A percentile compares a stretch with the other conserved stretches of the same genome.
phyloP scores from a whole-genome alignment of 2,113 vertebrate species.

The Notarius lentiginosus region DNA sequence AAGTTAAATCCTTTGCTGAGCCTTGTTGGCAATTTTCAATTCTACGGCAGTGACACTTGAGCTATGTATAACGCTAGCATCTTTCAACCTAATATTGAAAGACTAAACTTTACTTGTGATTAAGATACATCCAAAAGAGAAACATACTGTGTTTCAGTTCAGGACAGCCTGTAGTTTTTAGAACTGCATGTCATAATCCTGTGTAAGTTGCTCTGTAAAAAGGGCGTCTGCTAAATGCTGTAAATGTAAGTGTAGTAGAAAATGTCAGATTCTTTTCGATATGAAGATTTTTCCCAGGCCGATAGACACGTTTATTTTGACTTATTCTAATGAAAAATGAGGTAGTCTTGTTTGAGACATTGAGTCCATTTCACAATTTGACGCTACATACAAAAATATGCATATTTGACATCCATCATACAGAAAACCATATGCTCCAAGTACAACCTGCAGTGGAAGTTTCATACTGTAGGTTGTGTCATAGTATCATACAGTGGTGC shows the following conservation, averaged over 20 bases:
- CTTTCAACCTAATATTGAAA: neutral
- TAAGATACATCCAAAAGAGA: neutral
- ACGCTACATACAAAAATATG: neutral
- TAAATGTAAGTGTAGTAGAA: neutral
- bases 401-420: neutral
- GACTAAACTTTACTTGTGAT: neutral
- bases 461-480: neutral
- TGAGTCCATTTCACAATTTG: no score
- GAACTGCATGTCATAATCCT: neutral
- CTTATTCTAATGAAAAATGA: no score
- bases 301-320: neutral
- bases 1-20: neutral
- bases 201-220: neutral
- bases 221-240: neutral
- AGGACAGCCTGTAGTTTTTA: neutral
- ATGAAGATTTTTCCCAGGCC: neutral
- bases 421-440: neutral
- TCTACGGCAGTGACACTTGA: neutral
- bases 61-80: neutral
- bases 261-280: neutral
- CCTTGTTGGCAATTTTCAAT: neutral
- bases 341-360: no score
- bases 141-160: neutral
- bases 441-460: neutral
- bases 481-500: no score